Conservation (phyloP, 2,113 vertebrate species). For the Pterocles burchelli region DNA sequence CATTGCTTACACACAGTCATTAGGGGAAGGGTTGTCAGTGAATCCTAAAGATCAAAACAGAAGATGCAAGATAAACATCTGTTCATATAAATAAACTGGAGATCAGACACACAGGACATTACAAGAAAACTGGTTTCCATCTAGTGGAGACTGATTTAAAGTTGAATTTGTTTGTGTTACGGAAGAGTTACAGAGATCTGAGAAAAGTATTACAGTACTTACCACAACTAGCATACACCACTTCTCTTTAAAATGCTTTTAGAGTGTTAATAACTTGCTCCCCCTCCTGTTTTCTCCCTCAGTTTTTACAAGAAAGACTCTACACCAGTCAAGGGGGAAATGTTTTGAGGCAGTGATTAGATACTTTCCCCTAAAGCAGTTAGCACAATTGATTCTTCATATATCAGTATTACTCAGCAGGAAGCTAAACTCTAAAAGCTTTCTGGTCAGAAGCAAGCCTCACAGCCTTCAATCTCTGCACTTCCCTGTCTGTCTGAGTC, state of each 20-base stretch:
- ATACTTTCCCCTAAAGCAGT: conserved; percentile 42
- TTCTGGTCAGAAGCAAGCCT: conserved; percentile 48
- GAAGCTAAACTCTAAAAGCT: conserved; percentile 64
- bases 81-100: conserved; percentile 46
- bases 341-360: conserved; percentile 59
- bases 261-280: conserved; percentile 17
- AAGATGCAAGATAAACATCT: conserved; percentile 33
- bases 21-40: conserved; percentile 16
- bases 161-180: conserved; percentile 22
- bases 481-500: background rate
- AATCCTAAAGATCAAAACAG: conserved; percentile 55
- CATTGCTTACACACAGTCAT: background rate
- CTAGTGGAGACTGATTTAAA: background rate
- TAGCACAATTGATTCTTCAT: conserved; percentile 59
- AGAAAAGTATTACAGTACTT: background rate
- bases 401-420: conserved; percentile 49
- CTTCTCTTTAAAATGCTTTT: background rate
- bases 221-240: background rate
- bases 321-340: conserved; percentile 25
- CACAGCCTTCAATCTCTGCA: conserved; percentile 28
- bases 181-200: conserved; percentile 25
- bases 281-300: background rate
- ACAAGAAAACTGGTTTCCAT: conserved; percentile 19
- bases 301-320: conserved; percentile 53
- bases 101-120: conserved; percentile 2